Percentiles rank a stretch among this genome's conserved stretches.
phyloP scores from a whole-genome alignment of 2,113 vertebrate genomes.

The Ardeotis arabs region DNA sequence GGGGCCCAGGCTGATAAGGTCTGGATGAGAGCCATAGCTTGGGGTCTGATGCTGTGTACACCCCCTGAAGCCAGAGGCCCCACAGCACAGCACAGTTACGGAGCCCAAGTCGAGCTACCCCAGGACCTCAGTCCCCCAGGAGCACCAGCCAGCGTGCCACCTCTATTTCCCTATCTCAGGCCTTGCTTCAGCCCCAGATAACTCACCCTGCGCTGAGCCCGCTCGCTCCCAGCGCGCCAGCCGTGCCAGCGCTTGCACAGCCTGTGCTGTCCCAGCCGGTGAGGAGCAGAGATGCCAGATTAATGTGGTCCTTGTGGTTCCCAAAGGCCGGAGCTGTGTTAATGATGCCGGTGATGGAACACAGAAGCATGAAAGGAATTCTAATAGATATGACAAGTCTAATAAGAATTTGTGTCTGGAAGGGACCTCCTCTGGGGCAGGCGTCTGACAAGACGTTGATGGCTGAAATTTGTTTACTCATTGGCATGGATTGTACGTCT shows the following conservation, averaged over 20 bases:
- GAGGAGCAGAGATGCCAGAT: conserved; percentile 43
- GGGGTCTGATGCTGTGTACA: neutral
- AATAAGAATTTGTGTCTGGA: conserved; percentile 93
- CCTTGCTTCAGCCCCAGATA: neutral
- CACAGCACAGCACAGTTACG: accelerated
- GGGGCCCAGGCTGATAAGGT: neutral
- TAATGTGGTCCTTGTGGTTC: conserved; percentile 61
- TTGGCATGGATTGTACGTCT: conserved; percentile 71
- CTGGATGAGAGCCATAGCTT: neutral
- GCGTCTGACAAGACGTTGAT: conserved; percentile 83
- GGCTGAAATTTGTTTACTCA: conserved; percentile 83
- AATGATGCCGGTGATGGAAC: conserved; percentile 87
- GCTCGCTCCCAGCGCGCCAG: neutral
- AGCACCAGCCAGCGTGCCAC: neutral
- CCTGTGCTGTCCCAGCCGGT: conserved; percentile 6
- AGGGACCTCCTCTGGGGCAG: conserved; percentile 84
- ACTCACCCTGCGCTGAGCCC: neutral
- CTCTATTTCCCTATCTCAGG: neutral
- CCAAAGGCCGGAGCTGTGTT: conserved; percentile 75
- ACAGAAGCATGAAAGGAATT: conserved; percentile 92
- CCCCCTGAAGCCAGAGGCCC: neutral
- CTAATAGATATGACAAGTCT: conserved; percentile 98
- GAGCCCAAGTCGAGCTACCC: neutral
- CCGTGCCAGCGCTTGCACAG: neutral
- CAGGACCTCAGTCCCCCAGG: neutral